Evolutionary conservation across 1,140 invertebrate genomes (phyloP).

Genomic region (Scaptomyza montana): DNA sequence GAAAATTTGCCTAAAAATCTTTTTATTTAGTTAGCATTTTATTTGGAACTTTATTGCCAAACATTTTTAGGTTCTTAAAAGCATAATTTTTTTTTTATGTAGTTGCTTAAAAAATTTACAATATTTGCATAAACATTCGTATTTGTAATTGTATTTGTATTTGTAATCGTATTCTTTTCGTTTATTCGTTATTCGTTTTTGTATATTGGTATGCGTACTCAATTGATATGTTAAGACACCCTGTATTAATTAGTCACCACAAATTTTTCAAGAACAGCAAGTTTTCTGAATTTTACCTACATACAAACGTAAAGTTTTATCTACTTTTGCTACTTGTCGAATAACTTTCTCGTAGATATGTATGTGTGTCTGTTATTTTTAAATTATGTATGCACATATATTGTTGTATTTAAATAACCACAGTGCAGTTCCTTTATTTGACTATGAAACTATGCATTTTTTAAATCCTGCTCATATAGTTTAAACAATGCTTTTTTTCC

Average conservation of each 20-base stretch:
- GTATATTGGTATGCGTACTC: conserved; percentile 45
- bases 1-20: conserved; percentile 20
- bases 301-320: background rate
- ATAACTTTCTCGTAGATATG: conserved; percentile 14
- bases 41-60: conserved; percentile 61
- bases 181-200: conserved; percentile 47
- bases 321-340: conserved; percentile 23
- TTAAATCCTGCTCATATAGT: conserved; percentile 10
- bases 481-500: conserved; percentile 16
- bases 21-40: conserved; percentile 49
- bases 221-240: conserved; percentile 18
- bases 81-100: conserved; percentile 39
- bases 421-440: conserved; percentile 19
- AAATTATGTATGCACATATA: conserved; percentile 4
- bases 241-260: conserved; percentile 16
- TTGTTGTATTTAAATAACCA: conserved; percentile 5
- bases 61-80: conserved; percentile 35
- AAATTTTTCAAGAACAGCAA: conserved; percentile 9
- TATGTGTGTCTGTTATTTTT: conserved; percentile 2
- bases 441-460: conserved; percentile 20
- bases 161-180: conserved; percentile 23
- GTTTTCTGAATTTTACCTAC: conserved; percentile 3
- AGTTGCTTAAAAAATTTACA: conserved; percentile 35
- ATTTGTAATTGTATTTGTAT: conserved; percentile 35
- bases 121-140: conserved; percentile 28